Percentiles rank a stretch among this genome's conserved stretches.
These are phyloP conservation scores for Alviniconcha marisindica DNA, from an alignment of 1,140 invertebrate genomes.

Conservation along the genomic window DNA sequence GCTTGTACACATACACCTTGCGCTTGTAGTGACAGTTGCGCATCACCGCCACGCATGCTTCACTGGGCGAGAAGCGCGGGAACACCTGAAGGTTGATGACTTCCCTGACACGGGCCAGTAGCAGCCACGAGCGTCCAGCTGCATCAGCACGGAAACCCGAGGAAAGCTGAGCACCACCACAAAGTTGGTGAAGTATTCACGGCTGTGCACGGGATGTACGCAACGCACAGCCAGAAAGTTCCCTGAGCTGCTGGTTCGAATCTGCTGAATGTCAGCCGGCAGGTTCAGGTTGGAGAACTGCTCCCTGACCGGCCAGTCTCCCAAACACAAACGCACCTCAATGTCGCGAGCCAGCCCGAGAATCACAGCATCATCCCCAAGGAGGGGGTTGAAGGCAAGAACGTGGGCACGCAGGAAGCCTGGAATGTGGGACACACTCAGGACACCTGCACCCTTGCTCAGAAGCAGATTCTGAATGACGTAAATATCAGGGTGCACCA, in stretches of 20 bases:
- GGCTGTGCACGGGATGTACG: constrained; percentile 58
- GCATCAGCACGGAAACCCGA: constrained; percentile 54
- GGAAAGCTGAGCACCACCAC: constrained; percentile 54
- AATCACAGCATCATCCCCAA: constrained; percentile 50
- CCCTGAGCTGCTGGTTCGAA: constrained; percentile 60
- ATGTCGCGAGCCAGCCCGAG: constrained; percentile 48
- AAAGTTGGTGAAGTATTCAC: constrained; percentile 59
- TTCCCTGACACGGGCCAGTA: constrained; percentile 68
- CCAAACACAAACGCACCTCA: constrained; percentile 45
- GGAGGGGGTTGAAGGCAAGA: constrained; percentile 54
- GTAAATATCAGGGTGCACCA: constrained; percentile 57
- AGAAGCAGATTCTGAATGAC: constrained; percentile 56
- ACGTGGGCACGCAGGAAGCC: constrained; percentile 48
- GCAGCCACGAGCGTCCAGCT: constrained; percentile 61
- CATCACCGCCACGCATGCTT: constrained; percentile 62
- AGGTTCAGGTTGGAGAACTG: constrained; percentile 51
- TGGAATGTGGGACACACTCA: constrained; percentile 42
- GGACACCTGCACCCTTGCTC: constrained; percentile 35
- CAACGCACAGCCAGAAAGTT: constrained; percentile 59
- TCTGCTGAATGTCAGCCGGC: constrained; percentile 57
- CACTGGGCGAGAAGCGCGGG: constrained; percentile 64
- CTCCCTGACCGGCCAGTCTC: constrained; percentile 46
- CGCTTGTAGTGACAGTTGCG: constrained; percentile 62
- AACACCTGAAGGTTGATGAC: constrained; percentile 66
- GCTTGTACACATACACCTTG: constrained; percentile 63